Percentiles rank a stretch among this genome's conserved stretches.
Evolutionary conservation across 2,888 invertebrate species (phyloP).

Genomic region (Iphiclides podalirius): DNA sequence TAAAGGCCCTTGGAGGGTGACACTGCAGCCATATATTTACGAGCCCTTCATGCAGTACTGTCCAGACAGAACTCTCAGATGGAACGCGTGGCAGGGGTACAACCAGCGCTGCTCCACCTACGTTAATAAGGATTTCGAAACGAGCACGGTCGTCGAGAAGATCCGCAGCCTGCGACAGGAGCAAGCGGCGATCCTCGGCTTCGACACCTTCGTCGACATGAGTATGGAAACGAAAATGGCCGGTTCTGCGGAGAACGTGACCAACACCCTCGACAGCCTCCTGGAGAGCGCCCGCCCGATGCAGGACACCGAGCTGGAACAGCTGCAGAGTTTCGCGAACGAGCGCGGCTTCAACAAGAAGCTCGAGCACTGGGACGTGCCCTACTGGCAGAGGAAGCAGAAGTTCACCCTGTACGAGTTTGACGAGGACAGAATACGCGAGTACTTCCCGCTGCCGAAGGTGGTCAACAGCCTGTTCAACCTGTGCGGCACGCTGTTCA

Average conservation of each 20-base stretch:
- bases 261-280: slow-evolving; percentile 83
- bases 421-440: slow-evolving; percentile 85
- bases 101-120: slow-evolving; percentile 84
- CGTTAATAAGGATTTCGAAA: slow-evolving; percentile 82
- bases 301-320: slow-evolving; percentile 87
- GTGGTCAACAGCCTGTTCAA: slow-evolving; percentile 90
- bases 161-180: slow-evolving; percentile 85
- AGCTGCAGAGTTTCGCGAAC: slow-evolving; percentile 85
- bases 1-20: slow-evolving; percentile 91
- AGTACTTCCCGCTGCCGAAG: slow-evolving; percentile 90
- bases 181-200: slow-evolving; percentile 89
- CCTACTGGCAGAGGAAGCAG: slow-evolving; percentile 92
- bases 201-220: slow-evolving; percentile 88
- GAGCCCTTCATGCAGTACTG: slow-evolving; percentile 91
- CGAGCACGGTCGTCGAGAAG: slow-evolving; percentile 87
- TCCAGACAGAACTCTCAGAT: slow-evolving; percentile 86
- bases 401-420: slow-evolving; percentile 82
- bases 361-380: slow-evolving; percentile 90
- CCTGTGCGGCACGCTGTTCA: slow-evolving; percentile 88
- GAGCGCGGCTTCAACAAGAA: slow-evolving; percentile 85
- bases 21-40: slow-evolving; percentile 86
- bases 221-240: slow-evolving; percentile 97
- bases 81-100: slow-evolving; percentile 92
- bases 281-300: slow-evolving; percentile 85
- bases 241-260: slow-evolving; percentile 86